Base-by-base conservation (phyloP, 2,888 invertebrate species). In the Trachelus iudaicus region DNA sequence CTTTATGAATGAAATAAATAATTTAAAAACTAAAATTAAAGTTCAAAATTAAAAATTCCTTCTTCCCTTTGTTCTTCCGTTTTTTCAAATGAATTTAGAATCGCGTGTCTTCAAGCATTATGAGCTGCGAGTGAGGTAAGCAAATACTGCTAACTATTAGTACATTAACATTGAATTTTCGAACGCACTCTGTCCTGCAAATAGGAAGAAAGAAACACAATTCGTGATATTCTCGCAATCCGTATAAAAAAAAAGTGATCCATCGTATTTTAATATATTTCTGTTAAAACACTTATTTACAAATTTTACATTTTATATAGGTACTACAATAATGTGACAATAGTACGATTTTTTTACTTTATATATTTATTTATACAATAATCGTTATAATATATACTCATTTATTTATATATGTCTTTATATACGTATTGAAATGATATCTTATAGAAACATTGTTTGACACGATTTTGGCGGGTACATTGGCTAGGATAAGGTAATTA, bases 381-480 rank as follows among this genome's bases (percentile, higher is more conserved):
- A 85, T 85, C 84, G 84, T 86, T 86, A 85, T 86, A 87, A 85
- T 87, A 87, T 85, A 75, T 37, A 75, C 69, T 69, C 75, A 78
- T 76, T 71, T 75, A 84, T 86, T 83, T 86, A 86, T 83, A 82
- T 83, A 81, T 84, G 80, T 81, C 80, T 81, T 85, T 79, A 81
- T 85, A 80, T 84, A 81, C 83, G 82, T 86, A 83, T 76, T 71
- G 76, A 80, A 69, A 71, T 79, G 81, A 69, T 69, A 84, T 85
- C 82, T 86, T 85, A 86, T 86, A 87, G 86, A 88, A 88, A 88
- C 86, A 86, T 88, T 81, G 83, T 88, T 88, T 88, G 88, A 88
- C 87, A 88, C 88, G 83, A 85, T 85, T 87, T 87, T 88, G 88
- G 88, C 88, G 81, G 76, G 83, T 82, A 86, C 82, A 84, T 84